phyloP scores from a whole-genome alignment of 2,113 vertebrate genomes.

The Ahaetulla prasina region DNA sequence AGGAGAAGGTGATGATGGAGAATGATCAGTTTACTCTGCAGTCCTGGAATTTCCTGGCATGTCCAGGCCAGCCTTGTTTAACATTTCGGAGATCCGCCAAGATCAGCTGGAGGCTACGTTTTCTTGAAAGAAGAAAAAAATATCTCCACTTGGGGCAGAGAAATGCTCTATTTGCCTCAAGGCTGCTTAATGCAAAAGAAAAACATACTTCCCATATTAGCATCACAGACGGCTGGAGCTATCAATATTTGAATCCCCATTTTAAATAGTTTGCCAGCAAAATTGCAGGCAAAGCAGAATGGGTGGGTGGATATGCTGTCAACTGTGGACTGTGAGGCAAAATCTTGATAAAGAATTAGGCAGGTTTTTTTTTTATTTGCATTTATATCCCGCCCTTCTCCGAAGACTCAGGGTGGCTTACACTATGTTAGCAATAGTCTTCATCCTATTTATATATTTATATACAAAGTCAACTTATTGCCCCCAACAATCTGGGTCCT shows the following conservation, averaged over 20 bases:
- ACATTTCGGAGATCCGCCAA: not conserved
- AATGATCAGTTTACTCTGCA: not conserved
- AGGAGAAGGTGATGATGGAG: not conserved
- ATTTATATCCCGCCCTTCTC: too few species aligned
- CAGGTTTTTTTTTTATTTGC: too few species aligned
- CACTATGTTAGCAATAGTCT: too few species aligned
- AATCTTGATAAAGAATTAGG: not conserved
- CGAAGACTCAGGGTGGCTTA: too few species aligned
- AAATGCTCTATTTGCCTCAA: conserved; percentile 10
- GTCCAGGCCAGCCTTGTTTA: not conserved
- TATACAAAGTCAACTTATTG: too few species aligned
- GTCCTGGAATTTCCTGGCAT: not conserved
- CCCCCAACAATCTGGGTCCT: too few species aligned
- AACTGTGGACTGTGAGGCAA: not conserved
- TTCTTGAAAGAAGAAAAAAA: not conserved
- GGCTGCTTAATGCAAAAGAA: conserved; percentile 16
- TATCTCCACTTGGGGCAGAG: conserved; percentile 12
- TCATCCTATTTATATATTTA: too few species aligned
- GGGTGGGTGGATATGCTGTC: not conserved
- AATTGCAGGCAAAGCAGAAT: not conserved
- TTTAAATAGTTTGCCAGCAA: not conserved
- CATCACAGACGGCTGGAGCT: conserved; percentile 24
- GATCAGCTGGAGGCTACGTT: not conserved
- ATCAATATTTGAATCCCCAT: not conserved
- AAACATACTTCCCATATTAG: not conserved